Evolutionary conservation across 2,888 invertebrate species (phyloP), one percentile per base, ranked within the genome.

Genomic region (Cabera pusaria): DNA sequence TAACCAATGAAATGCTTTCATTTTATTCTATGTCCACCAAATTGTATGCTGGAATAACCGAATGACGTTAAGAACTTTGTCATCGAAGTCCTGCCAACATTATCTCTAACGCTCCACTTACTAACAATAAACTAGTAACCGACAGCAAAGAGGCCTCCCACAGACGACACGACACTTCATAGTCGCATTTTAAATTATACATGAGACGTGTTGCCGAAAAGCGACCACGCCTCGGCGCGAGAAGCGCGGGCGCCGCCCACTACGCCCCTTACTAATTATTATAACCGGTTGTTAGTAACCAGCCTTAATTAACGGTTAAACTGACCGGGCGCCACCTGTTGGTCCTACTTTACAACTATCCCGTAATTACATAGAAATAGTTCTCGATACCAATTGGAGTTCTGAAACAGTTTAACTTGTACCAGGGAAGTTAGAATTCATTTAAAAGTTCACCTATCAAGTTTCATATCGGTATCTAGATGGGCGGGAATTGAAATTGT

Each of bases 261-360:
- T 52, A 63, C 84, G 82, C 82, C 84, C 79, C 81, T 70, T 69
- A 71, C 84, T 85, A 86, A 86, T 86, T 86, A 83, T 84, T 80
- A 82, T 76, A 83, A 86, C 86, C 84, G 82, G 87, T 87, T 83
- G 69, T 74, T 77, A 72, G 73, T 73, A 67, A 72, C 66, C 67
- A 64, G 62, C 67, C 61, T 73, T 81, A 83, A 85, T 85, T 85
- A 86, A 73, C 72, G 62, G 57, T 37, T 39, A 35, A 47, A 41
- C 70, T 74, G 70, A 70, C 60, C 64, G 64, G 55, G 66, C 76
- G 75, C 78, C 84, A 83, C 82, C 85, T 84, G 83, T 82, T 79
- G 73, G 64, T 48, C 55, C 50, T 49, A 56, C 59, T 59, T 49
- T 55, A 59, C 46, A 57, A 64, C 63, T 64, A 62, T 65, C 56